A percentile compares a stretch with the other conserved stretches of the same genome.
These are phyloP conservation scores for Neopelma chrysocephalum DNA, from an alignment of 2,797 vertebrate genomes.

Conservation along the genomic window DNA sequence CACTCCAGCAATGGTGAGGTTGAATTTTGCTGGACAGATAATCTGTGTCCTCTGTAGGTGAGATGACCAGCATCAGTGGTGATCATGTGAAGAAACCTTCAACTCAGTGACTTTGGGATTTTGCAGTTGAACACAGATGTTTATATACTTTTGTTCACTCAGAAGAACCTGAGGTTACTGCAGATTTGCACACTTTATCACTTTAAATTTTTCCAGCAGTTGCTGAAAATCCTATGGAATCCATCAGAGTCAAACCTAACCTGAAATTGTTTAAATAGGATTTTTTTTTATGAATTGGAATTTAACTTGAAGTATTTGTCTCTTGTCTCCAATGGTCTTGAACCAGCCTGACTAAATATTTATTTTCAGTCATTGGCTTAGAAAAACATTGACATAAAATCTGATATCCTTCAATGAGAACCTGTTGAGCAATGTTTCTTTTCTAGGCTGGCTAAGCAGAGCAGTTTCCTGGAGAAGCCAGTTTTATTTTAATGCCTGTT, in stretches of 20 bases:
- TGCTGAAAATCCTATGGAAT: background rate
- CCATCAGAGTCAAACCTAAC: background rate
- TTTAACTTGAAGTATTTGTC: background rate
- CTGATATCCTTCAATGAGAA: background rate
- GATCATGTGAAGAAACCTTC: background rate
- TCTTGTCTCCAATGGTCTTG: background rate
- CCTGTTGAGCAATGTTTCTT: background rate
- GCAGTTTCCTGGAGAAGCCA: background rate
- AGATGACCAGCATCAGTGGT: background rate
- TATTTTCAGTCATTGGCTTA: background rate
- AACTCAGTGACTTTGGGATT: background rate
- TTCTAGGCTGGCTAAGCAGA: background rate
- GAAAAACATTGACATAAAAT: conserved; percentile 7
- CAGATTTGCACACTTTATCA: background rate
- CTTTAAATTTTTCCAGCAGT: background rate
- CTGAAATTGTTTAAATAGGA: background rate
- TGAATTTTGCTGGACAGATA: background rate
- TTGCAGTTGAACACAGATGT: background rate
- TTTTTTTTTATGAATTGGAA: background rate
- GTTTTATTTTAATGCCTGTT: background rate
- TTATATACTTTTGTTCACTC: background rate
- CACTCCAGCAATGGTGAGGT: background rate
- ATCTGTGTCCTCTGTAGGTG: background rate
- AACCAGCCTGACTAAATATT: background rate
- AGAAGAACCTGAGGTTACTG: background rate